These are phyloP conservation scores for Daubentonia madagascariensis DNA, from an alignment of 2,113 vertebrate genomes.

Conservation along the genomic window DNA sequence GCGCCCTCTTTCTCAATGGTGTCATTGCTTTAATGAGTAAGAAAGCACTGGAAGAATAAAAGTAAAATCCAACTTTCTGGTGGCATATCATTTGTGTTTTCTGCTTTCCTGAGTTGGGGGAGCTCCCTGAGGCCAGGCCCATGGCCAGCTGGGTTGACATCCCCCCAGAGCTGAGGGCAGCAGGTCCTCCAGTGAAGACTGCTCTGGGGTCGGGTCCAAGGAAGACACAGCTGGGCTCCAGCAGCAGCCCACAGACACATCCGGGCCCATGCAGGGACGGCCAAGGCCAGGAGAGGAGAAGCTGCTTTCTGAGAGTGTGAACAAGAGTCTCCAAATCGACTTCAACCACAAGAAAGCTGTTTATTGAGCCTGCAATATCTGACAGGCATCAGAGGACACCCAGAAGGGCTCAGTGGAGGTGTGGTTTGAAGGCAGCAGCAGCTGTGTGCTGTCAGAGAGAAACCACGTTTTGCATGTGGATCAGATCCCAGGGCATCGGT, in stretches of 20 bases:
- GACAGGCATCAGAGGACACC: constrained; percentile 53
- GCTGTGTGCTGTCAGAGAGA: constrained; percentile 47
- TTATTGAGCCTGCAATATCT: constrained; percentile 61
- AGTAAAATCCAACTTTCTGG: not conserved
- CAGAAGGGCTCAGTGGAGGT: not conserved
- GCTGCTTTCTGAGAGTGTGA: constrained; percentile 53
- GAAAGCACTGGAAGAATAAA: not conserved
- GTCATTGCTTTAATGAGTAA: not conserved
- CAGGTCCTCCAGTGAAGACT: not conserved
- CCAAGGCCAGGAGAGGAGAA: constrained; percentile 21
- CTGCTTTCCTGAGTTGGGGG: not conserved
- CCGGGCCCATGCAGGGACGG: not conserved
- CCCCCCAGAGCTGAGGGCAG: not conserved
- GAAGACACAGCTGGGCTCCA: not conserved
- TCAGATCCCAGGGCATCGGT: not conserved
- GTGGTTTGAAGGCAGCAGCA: not conserved
- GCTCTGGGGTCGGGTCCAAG: not conserved
- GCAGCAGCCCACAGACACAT: not conserved
- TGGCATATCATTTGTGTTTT: not conserved
- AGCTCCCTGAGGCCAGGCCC: not conserved
- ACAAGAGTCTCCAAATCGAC: constrained; percentile 62
- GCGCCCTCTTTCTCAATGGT: not conserved
- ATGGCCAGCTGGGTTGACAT: rapidly evolving
- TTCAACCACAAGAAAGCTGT: constrained; percentile 53
- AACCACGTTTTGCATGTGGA: not conserved